phyloP scores from a whole-genome alignment of 2,113 vertebrate genomes.

The Notothenia coriiceps region DNA sequence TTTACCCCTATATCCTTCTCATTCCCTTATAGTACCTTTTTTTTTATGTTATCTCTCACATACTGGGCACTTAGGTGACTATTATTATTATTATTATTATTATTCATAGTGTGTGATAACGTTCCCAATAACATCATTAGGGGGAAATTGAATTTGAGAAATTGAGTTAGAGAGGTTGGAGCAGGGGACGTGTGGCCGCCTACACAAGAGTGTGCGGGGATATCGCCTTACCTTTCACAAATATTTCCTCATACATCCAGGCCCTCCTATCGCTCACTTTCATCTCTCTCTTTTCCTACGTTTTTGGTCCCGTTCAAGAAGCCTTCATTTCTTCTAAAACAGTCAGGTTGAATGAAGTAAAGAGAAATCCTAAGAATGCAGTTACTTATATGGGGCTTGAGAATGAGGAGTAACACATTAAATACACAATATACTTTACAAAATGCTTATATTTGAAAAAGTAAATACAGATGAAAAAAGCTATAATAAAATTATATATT shows the following conservation, averaged over 20 bases:
- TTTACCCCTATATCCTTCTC: neutral
- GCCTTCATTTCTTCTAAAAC: neutral
- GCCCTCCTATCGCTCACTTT: conserved; percentile 17
- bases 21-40: conserved; percentile 1
- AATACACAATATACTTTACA: neutral
- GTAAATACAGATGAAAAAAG: neutral
- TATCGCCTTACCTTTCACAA: conserved; percentile 73
- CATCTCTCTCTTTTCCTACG: neutral
- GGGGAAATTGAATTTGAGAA: conserved; percentile 82
- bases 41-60: conserved; percentile 13
- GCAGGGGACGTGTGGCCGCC: conserved; percentile 51
- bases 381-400: too few relatives aligned
- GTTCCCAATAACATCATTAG: conserved; percentile 78
- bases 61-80: conserved; percentile 54
- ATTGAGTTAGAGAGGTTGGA: conserved; percentile 80
- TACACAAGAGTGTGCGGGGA: conserved; percentile 60
- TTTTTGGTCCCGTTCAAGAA: conserved; percentile 13
- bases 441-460: neutral
- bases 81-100: conserved; percentile 26
- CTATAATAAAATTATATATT: too few relatives aligned
- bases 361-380: neutral
- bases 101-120: conserved; percentile 69
- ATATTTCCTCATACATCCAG: conserved; percentile 60
- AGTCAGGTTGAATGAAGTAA: neutral
- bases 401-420: neutral